phyloP scores from a whole-genome alignment of 2,888 invertebrate species.

The Sympetrum striolatum region DNA sequence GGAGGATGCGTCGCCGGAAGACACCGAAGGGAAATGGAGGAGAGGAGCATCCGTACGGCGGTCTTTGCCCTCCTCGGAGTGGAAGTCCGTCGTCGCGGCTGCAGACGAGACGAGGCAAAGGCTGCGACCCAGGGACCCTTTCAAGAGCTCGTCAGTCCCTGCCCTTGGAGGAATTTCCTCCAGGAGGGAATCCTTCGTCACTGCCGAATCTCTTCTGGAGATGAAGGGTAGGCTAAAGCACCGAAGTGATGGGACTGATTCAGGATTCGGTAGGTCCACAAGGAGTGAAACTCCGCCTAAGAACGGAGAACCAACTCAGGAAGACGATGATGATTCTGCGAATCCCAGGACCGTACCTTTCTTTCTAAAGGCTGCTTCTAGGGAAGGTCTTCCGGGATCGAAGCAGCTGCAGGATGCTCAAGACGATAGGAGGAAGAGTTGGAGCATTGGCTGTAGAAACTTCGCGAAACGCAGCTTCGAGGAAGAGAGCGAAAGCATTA shows the following conservation, averaged over 20 bases:
- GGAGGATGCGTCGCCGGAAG: neutral
- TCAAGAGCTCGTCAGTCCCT: conserved; percentile 42
- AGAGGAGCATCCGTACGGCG: conserved; percentile 70
- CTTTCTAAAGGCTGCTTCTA: neutral
- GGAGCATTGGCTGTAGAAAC: conserved; percentile 59
- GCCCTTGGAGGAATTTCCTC: neutral
- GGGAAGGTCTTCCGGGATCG: conserved; percentile 44
- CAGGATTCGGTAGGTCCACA: neutral
- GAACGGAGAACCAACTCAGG: neutral
- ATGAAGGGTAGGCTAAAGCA: conserved; percentile 66
- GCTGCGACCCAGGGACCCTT: conserved; percentile 37
- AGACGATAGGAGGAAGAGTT: conserved; percentile 57
- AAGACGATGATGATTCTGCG: neutral
- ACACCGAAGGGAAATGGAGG: conserved; percentile 58
- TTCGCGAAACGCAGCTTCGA: conserved; percentile 48
- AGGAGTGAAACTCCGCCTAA: conserved; percentile 58
- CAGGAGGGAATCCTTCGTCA: conserved; percentile 63
- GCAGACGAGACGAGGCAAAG: neutral
- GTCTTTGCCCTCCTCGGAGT: conserved; percentile 73
- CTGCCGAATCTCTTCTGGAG: conserved; percentile 68
- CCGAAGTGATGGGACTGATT: conserved; percentile 55
- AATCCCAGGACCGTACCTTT: neutral
- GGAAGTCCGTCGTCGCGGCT: neutral
- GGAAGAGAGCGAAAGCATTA: conserved; percentile 50
- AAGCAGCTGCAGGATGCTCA: conserved; percentile 51